Percentiles rank a stretch among this genome's conserved stretches.
phyloP scores from a whole-genome alignment of 1,140 invertebrate genomes.

The Saccostrea glomerata region DNA sequence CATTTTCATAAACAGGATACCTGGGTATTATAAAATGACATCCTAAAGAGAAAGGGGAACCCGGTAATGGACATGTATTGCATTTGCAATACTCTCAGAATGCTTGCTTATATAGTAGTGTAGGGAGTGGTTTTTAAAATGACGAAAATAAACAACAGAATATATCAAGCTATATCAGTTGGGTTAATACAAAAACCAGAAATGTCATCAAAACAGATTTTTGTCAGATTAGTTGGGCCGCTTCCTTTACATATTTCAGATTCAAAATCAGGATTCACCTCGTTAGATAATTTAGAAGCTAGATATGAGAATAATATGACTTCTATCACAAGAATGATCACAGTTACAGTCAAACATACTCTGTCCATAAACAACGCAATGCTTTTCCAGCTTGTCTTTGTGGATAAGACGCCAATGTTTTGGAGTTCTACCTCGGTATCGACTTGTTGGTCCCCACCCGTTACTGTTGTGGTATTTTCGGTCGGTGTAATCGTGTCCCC shows the following conservation, averaged over 20 bases:
- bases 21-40: no score
- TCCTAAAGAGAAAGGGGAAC: no score
- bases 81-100: no score
- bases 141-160: no score
- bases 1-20: no score
- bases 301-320: neutral
- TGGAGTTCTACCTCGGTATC: neutral
- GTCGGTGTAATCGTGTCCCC: no score
- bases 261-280: neutral
- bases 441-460: neutral
- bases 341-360: neutral
- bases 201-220: neutral
- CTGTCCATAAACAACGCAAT: neutral
- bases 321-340: neutral
- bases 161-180: no score
- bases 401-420: neutral
- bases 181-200: neutral
- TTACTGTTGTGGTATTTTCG: neutral
- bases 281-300: neutral
- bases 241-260: neutral
- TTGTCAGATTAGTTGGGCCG: neutral
- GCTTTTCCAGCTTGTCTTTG: neutral
- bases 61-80: no score
- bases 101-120: no score
- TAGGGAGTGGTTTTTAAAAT: no score